These are phyloP conservation scores for Pterophyllum scalare DNA, from an alignment of 2,113 vertebrate genomes.

Conservation along the genomic window DNA sequence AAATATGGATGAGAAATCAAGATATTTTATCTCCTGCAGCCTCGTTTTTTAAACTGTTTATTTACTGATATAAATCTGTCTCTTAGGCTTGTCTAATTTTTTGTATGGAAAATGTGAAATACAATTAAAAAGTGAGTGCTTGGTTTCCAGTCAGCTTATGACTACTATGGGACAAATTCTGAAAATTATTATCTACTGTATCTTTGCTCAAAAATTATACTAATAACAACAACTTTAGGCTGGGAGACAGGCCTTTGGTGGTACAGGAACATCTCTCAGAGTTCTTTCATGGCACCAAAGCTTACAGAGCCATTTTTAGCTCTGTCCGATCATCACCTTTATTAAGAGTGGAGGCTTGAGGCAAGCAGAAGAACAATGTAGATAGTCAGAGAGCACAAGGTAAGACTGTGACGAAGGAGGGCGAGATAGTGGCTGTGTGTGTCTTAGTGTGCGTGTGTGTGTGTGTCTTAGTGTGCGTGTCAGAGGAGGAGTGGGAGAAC, in stretches of 20 bases:
- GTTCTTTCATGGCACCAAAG: neutral
- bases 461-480: slow-evolving; percentile 27
- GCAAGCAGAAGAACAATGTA: slow-evolving; percentile 25
- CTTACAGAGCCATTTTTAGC: neutral
- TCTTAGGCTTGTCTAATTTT: neutral
- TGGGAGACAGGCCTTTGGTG: neutral
- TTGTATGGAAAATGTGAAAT: neutral
- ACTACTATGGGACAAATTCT: neutral
- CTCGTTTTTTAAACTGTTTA: neutral
- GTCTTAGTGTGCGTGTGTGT: slow-evolving; percentile 9
- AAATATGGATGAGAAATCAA: neutral
- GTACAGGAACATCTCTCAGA: neutral
- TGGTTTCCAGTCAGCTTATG: neutral
- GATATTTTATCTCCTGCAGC: neutral
- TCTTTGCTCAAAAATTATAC: neutral
- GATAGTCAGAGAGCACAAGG: slow-evolving; percentile 34
- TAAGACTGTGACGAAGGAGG: slow-evolving; percentile 36
- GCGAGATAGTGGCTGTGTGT: slow-evolving; percentile 25
- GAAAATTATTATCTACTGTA: neutral
- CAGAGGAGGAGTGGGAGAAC: neutral
- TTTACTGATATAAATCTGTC: neutral
- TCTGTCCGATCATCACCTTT: slow-evolving; percentile 11
- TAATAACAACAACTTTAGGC: neutral
- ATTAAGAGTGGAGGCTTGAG: neutral
- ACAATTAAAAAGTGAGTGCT: neutral